These are phyloP conservation scores for Uropetala carovei DNA, from an alignment of 2,888 invertebrate genomes.

Conservation along the genomic window DNA sequence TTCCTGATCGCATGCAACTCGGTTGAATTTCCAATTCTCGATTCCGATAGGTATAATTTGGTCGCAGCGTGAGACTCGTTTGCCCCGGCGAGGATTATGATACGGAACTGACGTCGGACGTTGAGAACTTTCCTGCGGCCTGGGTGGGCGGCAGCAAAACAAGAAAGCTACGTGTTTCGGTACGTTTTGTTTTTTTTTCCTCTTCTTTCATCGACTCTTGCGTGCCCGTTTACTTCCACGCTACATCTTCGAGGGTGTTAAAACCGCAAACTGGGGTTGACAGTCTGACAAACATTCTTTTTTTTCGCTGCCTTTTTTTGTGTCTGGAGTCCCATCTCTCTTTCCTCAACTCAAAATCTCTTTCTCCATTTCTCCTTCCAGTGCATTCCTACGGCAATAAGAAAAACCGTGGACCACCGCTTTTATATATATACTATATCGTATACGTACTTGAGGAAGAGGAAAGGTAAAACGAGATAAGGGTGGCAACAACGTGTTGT, in stretches of 20 bases:
- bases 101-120: not conserved
- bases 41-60: not conserved
- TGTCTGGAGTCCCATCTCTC: not conserved
- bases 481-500: not conserved
- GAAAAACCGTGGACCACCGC: not conserved
- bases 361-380: not conserved
- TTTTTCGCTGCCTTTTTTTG: not conserved
- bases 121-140: not conserved
- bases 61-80: not conserved
- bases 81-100: not conserved
- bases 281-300: slow-evolving; percentile 14
- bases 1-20: not conserved
- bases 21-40: not conserved
- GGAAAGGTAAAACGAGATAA: not conserved
- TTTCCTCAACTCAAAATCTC: not conserved
- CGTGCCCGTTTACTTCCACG: slow-evolving; percentile 3
- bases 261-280: slow-evolving; percentile 32
- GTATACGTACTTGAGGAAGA: not conserved
- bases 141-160: not conserved
- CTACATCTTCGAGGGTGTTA: not conserved
- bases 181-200: not conserved
- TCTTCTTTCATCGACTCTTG: not conserved
- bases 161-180: not conserved
- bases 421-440: no score
- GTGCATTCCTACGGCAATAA: not conserved